Evolutionary conservation across 1,140 invertebrate species (phyloP).

Genomic region (Cydia fagiglandana): DNA sequence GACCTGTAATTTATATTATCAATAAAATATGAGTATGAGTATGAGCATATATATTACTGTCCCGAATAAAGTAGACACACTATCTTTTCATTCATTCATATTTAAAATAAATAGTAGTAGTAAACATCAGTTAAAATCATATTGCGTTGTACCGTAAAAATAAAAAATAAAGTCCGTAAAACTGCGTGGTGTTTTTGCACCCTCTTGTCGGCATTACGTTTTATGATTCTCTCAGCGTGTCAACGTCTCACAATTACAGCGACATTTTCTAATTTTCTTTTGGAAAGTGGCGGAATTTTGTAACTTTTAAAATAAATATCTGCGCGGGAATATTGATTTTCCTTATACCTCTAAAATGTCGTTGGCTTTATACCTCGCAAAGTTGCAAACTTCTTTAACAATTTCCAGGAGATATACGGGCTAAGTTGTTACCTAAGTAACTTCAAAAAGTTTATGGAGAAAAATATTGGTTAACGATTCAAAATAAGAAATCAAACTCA

Average conservation of each 20-base stretch:
- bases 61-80: neutral
- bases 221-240: neutral
- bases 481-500: neutral
- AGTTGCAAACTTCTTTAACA: conserved; percentile 18
- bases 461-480: conserved; percentile 16
- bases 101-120: neutral
- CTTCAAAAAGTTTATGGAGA: neutral
- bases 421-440: conserved; percentile 32
- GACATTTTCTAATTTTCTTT: neutral
- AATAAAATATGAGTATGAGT: too few relatives aligned
- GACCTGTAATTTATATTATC: too few relatives aligned
- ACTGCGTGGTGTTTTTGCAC: too few relatives aligned
- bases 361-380: conserved; percentile 18
- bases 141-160: too few relatives aligned
- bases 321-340: conserved; percentile 30
- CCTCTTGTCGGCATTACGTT: neutral
- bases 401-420: conserved; percentile 31
- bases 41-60: neutral
- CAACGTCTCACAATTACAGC: neutral
- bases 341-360: conserved; percentile 21
- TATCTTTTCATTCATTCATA: neutral
- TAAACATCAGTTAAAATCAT: too few relatives aligned
- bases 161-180: too few relatives aligned
- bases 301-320: neutral
- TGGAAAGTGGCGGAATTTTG: neutral